Percentiles rank a stretch among this genome's conserved stretches.
These are phyloP conservation scores for human (Homo sapiens) DNA, from an alignment of 2,113 vertebrate species.

Conservation along the genomic window GRCh38 chr19:3737001-3737500, in stretches of 20 bases:
- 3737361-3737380: no score
- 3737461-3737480: not conserved
- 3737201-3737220: not conserved
- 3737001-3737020: no score
- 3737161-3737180: fast-evolving
- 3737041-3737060: no score
- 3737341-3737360: not conserved
- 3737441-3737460: not conserved
- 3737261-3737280: not conserved
- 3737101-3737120: no score
- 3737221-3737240: not conserved
- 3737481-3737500: no score
- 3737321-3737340: not conserved
- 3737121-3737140: no score
- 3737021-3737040: no score
- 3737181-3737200: no score
- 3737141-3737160: no score
- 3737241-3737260: not conserved
- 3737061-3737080: no score
- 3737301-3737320: not conserved
- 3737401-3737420: not conserved
- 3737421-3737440: not conserved
- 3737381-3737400: not conserved
- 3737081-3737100: no score
- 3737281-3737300: not conserved